phyloP scores from a whole-genome alignment of 2,888 invertebrate species.

The Campoplex capitator region DNA sequence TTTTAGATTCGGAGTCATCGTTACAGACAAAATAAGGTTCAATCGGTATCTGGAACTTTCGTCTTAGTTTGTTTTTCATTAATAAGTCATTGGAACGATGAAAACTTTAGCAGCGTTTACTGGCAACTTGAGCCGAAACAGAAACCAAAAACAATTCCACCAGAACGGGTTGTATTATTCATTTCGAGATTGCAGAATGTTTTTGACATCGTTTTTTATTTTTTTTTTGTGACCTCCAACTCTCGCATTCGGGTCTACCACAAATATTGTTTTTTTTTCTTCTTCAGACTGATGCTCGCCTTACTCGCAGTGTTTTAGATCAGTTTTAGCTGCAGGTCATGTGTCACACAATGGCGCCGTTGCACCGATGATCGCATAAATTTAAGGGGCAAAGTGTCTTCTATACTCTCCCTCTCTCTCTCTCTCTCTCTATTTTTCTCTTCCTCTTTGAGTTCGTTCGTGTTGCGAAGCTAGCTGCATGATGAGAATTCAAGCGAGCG shows the following conservation, averaged over 20 bases:
- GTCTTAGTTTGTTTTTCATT: not conserved
- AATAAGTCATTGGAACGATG: not conserved
- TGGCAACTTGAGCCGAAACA: not conserved
- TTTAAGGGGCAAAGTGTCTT: constrained; percentile 67
- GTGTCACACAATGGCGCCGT: constrained; percentile 67
- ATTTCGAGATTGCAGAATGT: not conserved
- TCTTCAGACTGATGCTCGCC: constrained; percentile 5
- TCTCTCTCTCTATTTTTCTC: constrained; percentile 27
- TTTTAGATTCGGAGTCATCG: constrained; percentile 40
- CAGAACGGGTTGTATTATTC: not conserved
- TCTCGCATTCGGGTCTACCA: not conserved
- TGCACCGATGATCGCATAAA: constrained; percentile 81
- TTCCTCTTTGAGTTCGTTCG: constrained; percentile 54
- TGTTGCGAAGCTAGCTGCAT: constrained; percentile 16
- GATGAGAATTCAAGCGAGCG: constrained; percentile 58
- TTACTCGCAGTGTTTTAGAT: constrained; percentile 22
- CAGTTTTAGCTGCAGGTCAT: constrained; percentile 66
- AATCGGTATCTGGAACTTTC: not conserved
- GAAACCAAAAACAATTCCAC: not conserved
- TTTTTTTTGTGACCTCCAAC: not conserved
- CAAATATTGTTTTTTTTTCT: constrained; percentile 11
- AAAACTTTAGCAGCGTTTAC: not conserved
- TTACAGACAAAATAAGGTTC: constrained; percentile 1
- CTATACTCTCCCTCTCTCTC: constrained; percentile 55
- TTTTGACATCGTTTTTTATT: not conserved